Evolutionary conservation across 2,888 invertebrate species (phyloP).

Genomic region (Branchipolynoe longqiensis): DNA sequence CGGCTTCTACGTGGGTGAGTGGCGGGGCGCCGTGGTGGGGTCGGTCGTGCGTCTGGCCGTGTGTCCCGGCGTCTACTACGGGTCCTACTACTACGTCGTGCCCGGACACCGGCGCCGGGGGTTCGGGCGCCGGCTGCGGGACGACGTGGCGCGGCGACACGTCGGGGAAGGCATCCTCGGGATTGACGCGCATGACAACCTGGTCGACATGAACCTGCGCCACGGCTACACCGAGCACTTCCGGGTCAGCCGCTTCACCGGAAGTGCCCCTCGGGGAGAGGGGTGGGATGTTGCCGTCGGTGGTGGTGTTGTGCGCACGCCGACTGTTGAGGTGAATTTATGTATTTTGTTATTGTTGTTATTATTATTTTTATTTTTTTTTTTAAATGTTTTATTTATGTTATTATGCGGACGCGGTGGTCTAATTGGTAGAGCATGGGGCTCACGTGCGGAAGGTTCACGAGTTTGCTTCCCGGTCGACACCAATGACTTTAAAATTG

Average conservation of each 20-base stretch:
- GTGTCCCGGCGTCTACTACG: conserved; percentile 37
- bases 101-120: conserved; percentile 24
- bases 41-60: conserved; percentile 30
- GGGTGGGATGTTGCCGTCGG: too few species aligned
- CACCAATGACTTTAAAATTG: too few species aligned
- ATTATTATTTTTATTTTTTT: too few species aligned
- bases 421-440: too few species aligned
- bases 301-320: too few species aligned
- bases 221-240: conserved; percentile 44
- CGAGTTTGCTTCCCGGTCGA: too few species aligned
- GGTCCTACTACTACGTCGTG: conserved; percentile 58
- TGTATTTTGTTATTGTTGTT: too few species aligned
- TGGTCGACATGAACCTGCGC: conserved; percentile 58
- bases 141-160: conserved; percentile 57
- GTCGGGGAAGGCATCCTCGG: conserved; percentile 58
- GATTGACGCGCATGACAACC: conserved; percentile 62
- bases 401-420: too few species aligned
- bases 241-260: conserved; percentile 9
- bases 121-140: conserved; percentile 48
- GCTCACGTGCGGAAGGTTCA: too few species aligned
- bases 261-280: too few species aligned
- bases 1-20: conserved; percentile 52
- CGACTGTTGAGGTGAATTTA: too few species aligned
- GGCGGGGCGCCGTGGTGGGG: conserved; percentile 56
- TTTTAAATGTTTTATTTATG: too few species aligned